phyloP scores from a whole-genome alignment of 2,797 vertebrate species.

The Melanotaenia boesemani region DNA sequence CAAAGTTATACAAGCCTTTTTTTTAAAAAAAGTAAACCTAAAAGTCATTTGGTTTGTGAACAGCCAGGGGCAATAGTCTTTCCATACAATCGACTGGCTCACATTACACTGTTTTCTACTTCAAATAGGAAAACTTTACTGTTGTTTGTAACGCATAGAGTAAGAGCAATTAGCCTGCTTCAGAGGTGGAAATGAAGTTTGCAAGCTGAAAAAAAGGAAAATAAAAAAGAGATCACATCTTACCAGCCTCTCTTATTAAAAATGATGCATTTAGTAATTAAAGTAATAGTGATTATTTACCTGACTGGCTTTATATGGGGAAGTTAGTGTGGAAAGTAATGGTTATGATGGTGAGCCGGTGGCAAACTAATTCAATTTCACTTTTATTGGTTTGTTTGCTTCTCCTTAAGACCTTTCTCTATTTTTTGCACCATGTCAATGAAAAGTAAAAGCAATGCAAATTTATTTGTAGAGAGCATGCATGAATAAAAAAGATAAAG shows the following conservation, averaged over 20 bases:
- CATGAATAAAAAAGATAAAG: background rate
- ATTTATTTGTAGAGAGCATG: slow-evolving; percentile 5
- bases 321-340: slow-evolving; percentile 41
- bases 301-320: slow-evolving; percentile 58
- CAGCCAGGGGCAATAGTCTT: slow-evolving; percentile 53
- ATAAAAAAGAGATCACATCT: slow-evolving; percentile 55
- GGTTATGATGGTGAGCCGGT: slow-evolving; percentile 54
- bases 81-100: slow-evolving; percentile 1
- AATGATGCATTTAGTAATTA: slow-evolving; percentile 78
- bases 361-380: slow-evolving; percentile 58
- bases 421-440: slow-evolving; percentile 28
- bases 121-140: slow-evolving; percentile 70
- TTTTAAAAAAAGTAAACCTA: slow-evolving; percentile 45
- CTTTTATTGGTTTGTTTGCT: slow-evolving; percentile 68
- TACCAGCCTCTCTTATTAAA: slow-evolving; percentile 76
- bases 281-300: slow-evolving; percentile 70
- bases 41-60: slow-evolving; percentile 57
- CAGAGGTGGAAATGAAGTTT: slow-evolving; percentile 66
- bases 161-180: slow-evolving; percentile 62
- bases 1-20: background rate
- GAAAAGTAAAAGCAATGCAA: slow-evolving; percentile 48
- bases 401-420: slow-evolving; percentile 52
- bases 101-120: slow-evolving; percentile 50
- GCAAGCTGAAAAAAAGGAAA: slow-evolving; percentile 23
- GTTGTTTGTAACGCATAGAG: slow-evolving; percentile 49